phyloP scores from a whole-genome alignment of 2,888 invertebrate species.

The Parnassius mnemosyne region DNA sequence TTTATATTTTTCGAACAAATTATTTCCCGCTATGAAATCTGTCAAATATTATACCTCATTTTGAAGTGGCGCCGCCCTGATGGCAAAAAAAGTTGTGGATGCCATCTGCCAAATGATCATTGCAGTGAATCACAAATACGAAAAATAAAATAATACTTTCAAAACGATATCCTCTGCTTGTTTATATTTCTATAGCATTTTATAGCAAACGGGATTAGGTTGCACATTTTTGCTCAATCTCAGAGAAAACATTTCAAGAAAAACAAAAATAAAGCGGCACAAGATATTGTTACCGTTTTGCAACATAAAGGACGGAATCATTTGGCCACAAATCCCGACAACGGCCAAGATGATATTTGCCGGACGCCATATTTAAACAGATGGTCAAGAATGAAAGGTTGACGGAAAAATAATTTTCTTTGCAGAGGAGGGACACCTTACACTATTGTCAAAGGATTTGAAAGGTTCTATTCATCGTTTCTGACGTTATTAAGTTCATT shows the following conservation, averaged over 20 bases:
- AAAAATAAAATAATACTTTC: neutral
- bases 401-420: constrained; percentile 70
- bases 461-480: constrained; percentile 51
- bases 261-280: constrained; percentile 23
- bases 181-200: constrained; percentile 29
- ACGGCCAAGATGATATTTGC: constrained; percentile 50
- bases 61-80: no score
- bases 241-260: constrained; percentile 32
- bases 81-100: no score
- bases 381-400: constrained; percentile 55
- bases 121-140: no score
- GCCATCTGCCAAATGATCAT: no score
- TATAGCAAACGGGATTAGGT: constrained; percentile 32
- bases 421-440: constrained; percentile 53
- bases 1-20: no score
- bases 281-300: constrained; percentile 23
- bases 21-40: no score
- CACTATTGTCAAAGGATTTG: constrained; percentile 73
- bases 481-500: constrained; percentile 52
- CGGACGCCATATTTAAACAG: constrained; percentile 51
- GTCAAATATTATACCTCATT: no score
- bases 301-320: constrained; percentile 30
- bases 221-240: constrained; percentile 30
- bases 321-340: constrained; percentile 36
- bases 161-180: constrained; percentile 32